Evolutionary conservation across 2,113 vertebrate species (phyloP).

Genomic region (Eptesicus fuscus): DNA sequence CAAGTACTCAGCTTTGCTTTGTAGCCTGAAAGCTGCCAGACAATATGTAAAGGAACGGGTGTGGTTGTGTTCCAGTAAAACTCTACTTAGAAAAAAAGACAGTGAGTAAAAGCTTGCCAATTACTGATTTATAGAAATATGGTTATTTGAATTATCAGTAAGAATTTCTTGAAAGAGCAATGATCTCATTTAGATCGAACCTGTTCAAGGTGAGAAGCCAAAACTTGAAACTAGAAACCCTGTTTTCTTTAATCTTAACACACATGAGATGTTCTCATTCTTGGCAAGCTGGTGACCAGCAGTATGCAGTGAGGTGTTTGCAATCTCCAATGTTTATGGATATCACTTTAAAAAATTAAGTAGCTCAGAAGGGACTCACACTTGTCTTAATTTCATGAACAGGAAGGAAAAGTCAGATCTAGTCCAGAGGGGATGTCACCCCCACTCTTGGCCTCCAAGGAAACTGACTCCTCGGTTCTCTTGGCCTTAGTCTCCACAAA

Average conservation of each 20-base stretch:
- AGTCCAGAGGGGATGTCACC: not conserved
- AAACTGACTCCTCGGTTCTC: not conserved
- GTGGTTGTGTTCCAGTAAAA: not conserved
- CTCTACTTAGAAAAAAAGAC: not conserved
- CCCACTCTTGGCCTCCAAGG: not conserved
- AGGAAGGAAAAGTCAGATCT: not conserved
- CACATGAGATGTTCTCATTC: not conserved
- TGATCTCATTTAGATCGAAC: not conserved
- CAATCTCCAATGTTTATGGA: not conserved
- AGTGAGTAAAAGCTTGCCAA: not conserved
- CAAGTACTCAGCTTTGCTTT: not conserved
- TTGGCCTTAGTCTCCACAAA: not conserved
- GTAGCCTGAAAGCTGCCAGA: not conserved
- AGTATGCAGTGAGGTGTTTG: not conserved
- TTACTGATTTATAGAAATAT: not conserved
- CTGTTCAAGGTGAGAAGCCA: not conserved
- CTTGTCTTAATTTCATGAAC: not conserved
- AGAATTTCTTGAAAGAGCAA: not conserved
- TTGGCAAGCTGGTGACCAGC: not conserved
- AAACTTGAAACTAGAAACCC: not conserved
- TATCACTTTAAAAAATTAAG: not conserved
- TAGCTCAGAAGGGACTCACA: not conserved
- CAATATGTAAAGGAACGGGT: not conserved
- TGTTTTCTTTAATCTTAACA: not conserved
- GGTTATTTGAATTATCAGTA: not conserved